Evolutionary conservation across 1,140 invertebrate species (phyloP), one percentile per base, ranked within the genome.

Genomic region (Ephestia elutella): DNA sequence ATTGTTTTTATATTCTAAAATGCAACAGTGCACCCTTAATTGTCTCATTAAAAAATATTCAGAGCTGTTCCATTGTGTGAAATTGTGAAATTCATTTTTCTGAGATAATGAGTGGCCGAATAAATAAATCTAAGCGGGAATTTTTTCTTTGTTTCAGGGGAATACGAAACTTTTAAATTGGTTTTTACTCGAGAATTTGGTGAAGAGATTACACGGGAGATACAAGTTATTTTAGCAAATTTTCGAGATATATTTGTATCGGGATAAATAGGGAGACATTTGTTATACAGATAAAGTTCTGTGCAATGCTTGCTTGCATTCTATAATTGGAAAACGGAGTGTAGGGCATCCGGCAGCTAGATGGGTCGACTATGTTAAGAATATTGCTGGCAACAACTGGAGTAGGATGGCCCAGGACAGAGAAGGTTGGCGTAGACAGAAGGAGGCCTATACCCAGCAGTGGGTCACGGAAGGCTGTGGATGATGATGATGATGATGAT

Each of bases 91-190:
- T 44, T 44, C 38, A 44, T 13, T 15, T 44, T 44, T 44, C 38
- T 44, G 38, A 44, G 38, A 44, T 44, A 44, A 44, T 44, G 38
- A 44, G 38, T 44, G 13, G 13, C 13, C 38, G 38, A 44, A 44
- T 44, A 44, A 44, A 44, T 44, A 44, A 44, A 44, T 44, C 38
- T 44, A 44, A 44, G 38, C n/a, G n/a, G 15, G 38, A 15, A 44
- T 10, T 15, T 15, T n/a, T 13, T 13, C 38, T 15, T 44, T 44
- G 38, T 44, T 44, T 32, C 9, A 1, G 38, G n/a, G 38, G 7
- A 44, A 44, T 15, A 44, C 13, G 32, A 35, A 44, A 44, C 38
- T 44, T 44, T 44, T 2, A 44, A 44, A 44, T 44, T 44, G 38
- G 38, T 44, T 44, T 44, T 17, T 5, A 44, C 38, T 44, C 15